Base-by-base conservation (phyloP, 2,797 vertebrate species). In the Paratrypauchen microcephalus region DNA sequence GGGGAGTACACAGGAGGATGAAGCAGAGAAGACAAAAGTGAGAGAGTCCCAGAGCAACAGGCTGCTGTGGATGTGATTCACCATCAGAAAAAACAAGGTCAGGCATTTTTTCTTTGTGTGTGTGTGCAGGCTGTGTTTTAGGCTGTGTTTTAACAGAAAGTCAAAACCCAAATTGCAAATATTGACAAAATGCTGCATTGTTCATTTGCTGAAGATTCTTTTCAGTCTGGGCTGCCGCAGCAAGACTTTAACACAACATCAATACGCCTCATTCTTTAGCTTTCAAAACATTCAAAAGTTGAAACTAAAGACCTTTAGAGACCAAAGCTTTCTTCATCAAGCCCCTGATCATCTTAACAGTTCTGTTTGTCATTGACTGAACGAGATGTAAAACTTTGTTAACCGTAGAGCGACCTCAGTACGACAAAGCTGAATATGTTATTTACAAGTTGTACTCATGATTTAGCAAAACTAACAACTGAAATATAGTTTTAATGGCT, bases 11-110 rank as follows among this genome's bases (percentile, higher is more conserved):
- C 71, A 68, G 55, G 61, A 84, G 67, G 70, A 83, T 76, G 65
- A 32, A 59, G 75, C n/a, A 70, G 69, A 76, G 65, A 71, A 72
- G 69, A 71, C 59, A 64, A 80, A 74, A 70, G 28, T 54, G 64
- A 30, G 3, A 30, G 32, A 70, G 57, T 72, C 48, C 66, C 41
- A 16, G 60, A 78, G 75, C 71, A 72, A 71, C 77, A 75, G 74
- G 75, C 73, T 68, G 55, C 16, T 67, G 65, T 59, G 4, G 58
- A 65, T 55, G 47, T 55, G 75, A 70, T 78, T 64, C 30, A 75
- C 50, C 68, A 68, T 66, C 61, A 26, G 50, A 59, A 50, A 68
- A 65, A 59, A 21, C 32, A 52, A 70, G 64, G 71, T 63, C 50
- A 47, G 13, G 39, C 56, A 18, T 65, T 39, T 13, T 24, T 55